Base-by-base conservation (phyloP, 1,140 invertebrate genomes). In the Drosophila pruinosa region DNA sequence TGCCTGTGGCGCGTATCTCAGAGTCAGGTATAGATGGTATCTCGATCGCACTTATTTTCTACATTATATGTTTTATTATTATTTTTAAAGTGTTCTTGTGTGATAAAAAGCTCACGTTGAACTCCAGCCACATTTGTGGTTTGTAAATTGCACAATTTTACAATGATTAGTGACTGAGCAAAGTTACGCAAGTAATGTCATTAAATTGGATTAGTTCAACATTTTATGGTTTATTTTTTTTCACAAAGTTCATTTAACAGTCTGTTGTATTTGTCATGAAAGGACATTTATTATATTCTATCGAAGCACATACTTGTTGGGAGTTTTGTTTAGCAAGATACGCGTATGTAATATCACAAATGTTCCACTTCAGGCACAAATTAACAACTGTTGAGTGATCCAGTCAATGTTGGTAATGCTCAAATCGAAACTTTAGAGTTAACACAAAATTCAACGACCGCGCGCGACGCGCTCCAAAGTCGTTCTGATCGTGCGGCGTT, bases 381-480 rank as follows among this genome's bases (percentile, higher is more conserved):
- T 41, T 34, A 50, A 14, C 17, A 26, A 53, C 59, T 43, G 24
- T 7, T 10, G 22, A n/a, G 28, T 22, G 12, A 7, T 14, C 19
- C 39, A 63, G 48, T 45, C 36, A 54, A 47, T 38, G 58, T 63
- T 56, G 50, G 22, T 56, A 64, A 31, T 19, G 41, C 24, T 12
- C 24, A 17, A 31, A 19, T 45, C 19, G 43, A 22, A 22, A 39
- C 34, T 54, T 34, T 17, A 48, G 56, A 45, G 43, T 36, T 39
- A 56, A 61, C 45, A 31, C 62, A 75, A 39, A 67, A 82, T 43
- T 45, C 21, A 63, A 72, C 72, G 39, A 83, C 89, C 89, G 83
- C 72, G 75, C 89, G 77, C 89, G 78, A 68, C 83, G 78, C 89
- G 71, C 83, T 90, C 63, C 52, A 77, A 90, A 89, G 75, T 90